Conservation (phyloP, 2,888 invertebrate genomes). For the Cantharis lateralis region DNA sequence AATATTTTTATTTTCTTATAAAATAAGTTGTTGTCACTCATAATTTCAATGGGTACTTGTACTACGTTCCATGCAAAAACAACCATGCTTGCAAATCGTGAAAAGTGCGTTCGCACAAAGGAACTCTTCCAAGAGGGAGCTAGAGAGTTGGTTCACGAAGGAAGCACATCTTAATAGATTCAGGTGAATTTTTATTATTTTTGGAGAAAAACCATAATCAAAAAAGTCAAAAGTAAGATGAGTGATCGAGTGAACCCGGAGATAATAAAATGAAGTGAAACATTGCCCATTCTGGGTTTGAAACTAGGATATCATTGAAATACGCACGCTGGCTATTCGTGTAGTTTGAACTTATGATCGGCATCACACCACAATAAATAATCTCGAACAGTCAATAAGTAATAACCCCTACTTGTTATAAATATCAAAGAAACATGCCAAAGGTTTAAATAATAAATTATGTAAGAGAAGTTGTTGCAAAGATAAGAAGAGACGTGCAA, state of each 20-base stretch:
- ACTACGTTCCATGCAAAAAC: neutral
- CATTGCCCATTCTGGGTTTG: neutral
- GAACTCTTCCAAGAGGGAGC: no score
- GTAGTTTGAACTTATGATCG: slow-evolving; percentile 19
- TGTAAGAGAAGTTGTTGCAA: neutral
- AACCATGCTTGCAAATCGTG: neutral
- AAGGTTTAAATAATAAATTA: slow-evolving; percentile 6
- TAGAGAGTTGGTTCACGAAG: no score
- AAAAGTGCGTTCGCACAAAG: neutral
- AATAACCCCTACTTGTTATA: neutral
- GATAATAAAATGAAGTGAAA: neutral
- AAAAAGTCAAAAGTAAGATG: neutral
- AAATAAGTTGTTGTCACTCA: neutral
- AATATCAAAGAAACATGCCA: neutral
- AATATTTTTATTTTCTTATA: neutral
- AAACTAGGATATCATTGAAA: neutral
- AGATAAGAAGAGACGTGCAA: slow-evolving; percentile 4
- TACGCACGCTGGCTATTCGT: slow-evolving; percentile 6
- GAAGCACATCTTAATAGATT: no score
- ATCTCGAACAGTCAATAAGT: neutral
- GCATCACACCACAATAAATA: slow-evolving; percentile 18
- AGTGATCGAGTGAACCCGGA: neutral
- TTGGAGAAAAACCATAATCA: neutral
- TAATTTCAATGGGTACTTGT: neutral
- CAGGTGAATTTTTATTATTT: neutral